Percentiles rank a stretch among this genome's conserved stretches.
These are phyloP conservation scores for Dromiciops gliroides DNA, from an alignment of 2,113 vertebrate genomes.

Conservation along the genomic window DNA sequence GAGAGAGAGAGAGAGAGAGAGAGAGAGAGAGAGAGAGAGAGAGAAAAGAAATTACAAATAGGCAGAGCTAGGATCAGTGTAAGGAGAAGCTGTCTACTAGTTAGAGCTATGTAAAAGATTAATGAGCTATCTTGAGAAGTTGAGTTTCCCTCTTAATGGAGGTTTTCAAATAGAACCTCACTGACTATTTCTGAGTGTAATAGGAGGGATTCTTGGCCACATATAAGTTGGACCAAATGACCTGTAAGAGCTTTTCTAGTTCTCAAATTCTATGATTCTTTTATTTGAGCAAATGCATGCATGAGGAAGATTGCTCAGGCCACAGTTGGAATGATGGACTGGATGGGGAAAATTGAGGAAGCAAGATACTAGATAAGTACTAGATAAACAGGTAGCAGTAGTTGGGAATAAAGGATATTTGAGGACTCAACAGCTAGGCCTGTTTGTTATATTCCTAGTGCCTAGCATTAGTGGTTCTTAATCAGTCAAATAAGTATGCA, in stretches of 20 bases:
- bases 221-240: not conserved
- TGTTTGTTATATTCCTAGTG: not conserved
- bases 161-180: not conserved
- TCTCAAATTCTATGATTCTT: not conserved
- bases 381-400: not conserved
- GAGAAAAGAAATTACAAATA: too few species aligned
- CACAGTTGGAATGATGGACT: not conserved
- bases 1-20: too few species aligned
- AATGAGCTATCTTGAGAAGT: not conserved
- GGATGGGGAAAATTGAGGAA: not conserved
- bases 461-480: not conserved
- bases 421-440: too few species aligned
- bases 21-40: not conserved
- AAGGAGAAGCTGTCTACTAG: not conserved
- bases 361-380: not conserved
- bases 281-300: not conserved
- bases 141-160: not conserved
- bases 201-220: not conserved
- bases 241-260: not conserved
- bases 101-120: not conserved
- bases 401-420: not conserved
- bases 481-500: not conserved
- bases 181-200: not conserved
- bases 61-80: not conserved
- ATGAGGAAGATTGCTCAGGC: not conserved